A percentile compares a stretch with the other conserved stretches of the same genome.
Evolutionary conservation across 2,888 invertebrate species (phyloP).

Genomic region (Dasysyrphus albostriatus): DNA sequence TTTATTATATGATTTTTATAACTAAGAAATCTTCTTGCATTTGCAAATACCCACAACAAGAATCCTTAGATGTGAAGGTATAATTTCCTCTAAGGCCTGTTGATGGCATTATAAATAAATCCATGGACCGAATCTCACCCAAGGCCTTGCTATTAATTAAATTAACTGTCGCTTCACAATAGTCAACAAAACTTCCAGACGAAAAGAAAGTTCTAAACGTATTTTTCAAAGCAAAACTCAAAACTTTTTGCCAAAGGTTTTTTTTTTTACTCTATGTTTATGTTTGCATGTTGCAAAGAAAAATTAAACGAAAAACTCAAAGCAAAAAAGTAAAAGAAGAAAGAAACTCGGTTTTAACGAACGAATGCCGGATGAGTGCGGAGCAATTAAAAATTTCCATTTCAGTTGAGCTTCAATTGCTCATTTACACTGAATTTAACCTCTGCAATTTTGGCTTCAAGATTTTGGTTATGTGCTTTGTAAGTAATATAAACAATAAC

Average conservation of each 20-base stretch:
- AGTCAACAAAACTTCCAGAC: slow-evolving; percentile 54
- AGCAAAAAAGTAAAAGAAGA: slow-evolving; percentile 28
- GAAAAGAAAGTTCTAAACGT: slow-evolving; percentile 37
- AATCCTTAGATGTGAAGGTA: background rate
- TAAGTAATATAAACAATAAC: background rate
- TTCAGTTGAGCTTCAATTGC: slow-evolving; percentile 67
- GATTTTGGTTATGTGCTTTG: slow-evolving; percentile 18
- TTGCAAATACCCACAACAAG: background rate
- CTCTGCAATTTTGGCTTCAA: slow-evolving; percentile 17
- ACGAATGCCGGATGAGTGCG: slow-evolving; percentile 41
- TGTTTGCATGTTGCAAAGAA: slow-evolving; percentile 41
- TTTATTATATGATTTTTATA: no score
- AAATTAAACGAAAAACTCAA: slow-evolving; percentile 51
- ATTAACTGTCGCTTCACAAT: slow-evolving; percentile 27
- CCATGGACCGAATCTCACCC: slow-evolving; percentile 37
- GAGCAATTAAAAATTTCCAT: slow-evolving; percentile 73
- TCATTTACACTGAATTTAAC: slow-evolving; percentile 74
- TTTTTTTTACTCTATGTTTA: slow-evolving; percentile 23
- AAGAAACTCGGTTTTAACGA: slow-evolving; percentile 11
- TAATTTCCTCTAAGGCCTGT: slow-evolving; percentile 46
- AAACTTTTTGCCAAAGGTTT: slow-evolving; percentile 47
- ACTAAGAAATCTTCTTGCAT: no score
- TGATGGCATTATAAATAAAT: slow-evolving; percentile 53
- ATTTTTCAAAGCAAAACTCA: slow-evolving; percentile 37
- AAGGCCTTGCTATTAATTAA: slow-evolving; percentile 51